phyloP scores from a whole-genome alignment of 1,140 invertebrate genomes.

The Melipona quadrifasciata region DNA sequence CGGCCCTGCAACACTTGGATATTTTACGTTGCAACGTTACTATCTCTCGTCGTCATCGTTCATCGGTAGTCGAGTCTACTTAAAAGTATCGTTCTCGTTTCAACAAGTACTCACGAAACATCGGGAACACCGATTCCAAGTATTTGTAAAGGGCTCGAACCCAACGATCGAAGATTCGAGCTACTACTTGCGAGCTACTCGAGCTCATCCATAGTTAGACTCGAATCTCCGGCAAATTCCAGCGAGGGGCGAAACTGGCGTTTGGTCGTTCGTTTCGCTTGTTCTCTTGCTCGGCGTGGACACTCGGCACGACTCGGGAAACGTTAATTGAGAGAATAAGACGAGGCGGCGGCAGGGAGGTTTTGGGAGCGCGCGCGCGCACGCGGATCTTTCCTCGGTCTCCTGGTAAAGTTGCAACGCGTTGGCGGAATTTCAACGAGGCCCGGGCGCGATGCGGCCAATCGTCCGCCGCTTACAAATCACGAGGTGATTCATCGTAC shows the following conservation, averaged over 20 bases:
- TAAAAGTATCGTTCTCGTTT: too few species aligned
- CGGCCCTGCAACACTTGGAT: too few species aligned
- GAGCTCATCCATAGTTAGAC: too few species aligned
- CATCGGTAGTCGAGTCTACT: too few species aligned
- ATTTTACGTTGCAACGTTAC: too few species aligned
- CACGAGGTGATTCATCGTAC: constrained; percentile 53
- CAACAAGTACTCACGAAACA: too few species aligned
- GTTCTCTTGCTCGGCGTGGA: neutral
- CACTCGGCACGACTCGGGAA: neutral
- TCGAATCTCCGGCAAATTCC: neutral
- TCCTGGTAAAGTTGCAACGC: constrained; percentile 46
- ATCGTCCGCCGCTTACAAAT: constrained; percentile 57
- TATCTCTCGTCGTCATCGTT: too few species aligned
- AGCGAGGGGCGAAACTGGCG: neutral
- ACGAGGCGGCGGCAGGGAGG: neutral
- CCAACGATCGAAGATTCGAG: too few species aligned
- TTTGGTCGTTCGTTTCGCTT: neutral
- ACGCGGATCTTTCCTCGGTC: neutral
- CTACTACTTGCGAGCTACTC: too few species aligned
- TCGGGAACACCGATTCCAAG: too few species aligned
- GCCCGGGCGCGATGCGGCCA: constrained; percentile 8
- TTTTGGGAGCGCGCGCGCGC: neutral
- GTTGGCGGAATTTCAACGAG: constrained; percentile 56
- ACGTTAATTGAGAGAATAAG: constrained; percentile 21
- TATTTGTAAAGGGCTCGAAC: too few species aligned